phyloP scores from a whole-genome alignment of 2,113 vertebrate species.

The Anguilla rostrata region DNA sequence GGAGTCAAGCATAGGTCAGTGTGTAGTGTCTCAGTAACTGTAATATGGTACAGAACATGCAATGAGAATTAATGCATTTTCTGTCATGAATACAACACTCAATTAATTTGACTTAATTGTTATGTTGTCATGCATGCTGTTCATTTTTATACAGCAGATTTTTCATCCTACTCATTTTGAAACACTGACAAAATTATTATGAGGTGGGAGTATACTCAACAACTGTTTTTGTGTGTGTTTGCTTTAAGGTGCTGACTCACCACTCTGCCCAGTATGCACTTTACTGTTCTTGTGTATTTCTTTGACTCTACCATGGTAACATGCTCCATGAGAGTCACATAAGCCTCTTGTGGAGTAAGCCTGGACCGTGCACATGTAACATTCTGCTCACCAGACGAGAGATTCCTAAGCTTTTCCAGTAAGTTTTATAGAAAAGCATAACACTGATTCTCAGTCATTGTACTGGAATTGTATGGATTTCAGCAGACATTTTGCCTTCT shows the following conservation, averaged over 20 bases:
- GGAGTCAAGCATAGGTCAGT: conserved; percentile 1
- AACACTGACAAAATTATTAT: conserved; percentile 47
- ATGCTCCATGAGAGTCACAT: conserved; percentile 6
- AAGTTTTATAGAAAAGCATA: background rate
- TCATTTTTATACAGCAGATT: conserved; percentile 48
- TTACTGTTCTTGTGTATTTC: conserved; percentile 28
- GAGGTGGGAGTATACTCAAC: conserved; percentile 44
- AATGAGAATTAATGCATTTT: background rate
- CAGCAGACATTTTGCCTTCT: no score
- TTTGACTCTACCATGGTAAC: conserved; percentile 34
- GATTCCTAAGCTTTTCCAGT: background rate
- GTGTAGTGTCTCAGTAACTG: background rate
- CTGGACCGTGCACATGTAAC: conserved; percentile 6
- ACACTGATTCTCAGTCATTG: background rate
- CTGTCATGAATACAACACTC: background rate
- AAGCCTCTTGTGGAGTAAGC: background rate
- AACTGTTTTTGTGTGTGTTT: conserved; percentile 38
- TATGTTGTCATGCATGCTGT: conserved; percentile 41
- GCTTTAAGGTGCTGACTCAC: conserved; percentile 52
- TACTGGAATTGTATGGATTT: no score
- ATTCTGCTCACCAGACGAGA: background rate
- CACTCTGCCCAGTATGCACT: conserved; percentile 39
- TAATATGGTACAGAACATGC: background rate
- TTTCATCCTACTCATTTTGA: conserved; percentile 46
- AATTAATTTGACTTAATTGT: background rate